phyloP scores from a whole-genome alignment of 2,113 vertebrate species.

The Eretmochelys imbricata region DNA sequence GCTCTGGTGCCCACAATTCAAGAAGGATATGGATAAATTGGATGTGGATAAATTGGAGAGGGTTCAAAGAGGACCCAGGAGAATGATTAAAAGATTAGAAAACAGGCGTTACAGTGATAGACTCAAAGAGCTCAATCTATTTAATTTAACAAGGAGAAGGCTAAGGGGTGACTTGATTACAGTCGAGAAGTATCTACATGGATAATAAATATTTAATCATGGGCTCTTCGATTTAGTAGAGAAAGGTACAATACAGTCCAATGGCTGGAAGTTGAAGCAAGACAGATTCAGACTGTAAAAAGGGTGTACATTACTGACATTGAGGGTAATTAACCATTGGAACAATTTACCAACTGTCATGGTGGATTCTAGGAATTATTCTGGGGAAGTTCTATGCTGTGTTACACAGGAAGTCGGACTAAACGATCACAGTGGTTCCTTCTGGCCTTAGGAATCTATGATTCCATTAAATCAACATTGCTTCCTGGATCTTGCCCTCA shows the following conservation, averaged over 20 bases:
- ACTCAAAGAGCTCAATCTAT: neutral
- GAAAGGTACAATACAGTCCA: neutral
- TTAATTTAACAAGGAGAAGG: neutral
- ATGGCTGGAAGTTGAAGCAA: neutral
- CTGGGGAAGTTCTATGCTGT: neutral
- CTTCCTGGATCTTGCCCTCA: neutral
- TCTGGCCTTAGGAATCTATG: neutral
- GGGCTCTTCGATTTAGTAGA: neutral
- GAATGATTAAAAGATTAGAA: neutral
- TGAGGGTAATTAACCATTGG: neutral
- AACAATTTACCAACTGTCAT: neutral
- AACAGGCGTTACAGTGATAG: neutral
- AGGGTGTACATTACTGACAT: neutral
- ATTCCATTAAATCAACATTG: neutral
- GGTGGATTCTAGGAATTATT: neutral
- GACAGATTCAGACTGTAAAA: neutral
- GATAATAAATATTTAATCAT: neutral
- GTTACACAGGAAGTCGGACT: neutral
- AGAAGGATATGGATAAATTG: neutral
- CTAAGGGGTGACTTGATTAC: neutral
- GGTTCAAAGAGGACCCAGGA: neutral
- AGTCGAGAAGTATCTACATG: neutral
- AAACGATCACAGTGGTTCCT: neutral
- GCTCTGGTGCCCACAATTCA: neutral
- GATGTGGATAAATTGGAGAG: neutral